Conservation (phyloP, 2,888 invertebrate species). For the Tolmerus cingulatus region DNA sequence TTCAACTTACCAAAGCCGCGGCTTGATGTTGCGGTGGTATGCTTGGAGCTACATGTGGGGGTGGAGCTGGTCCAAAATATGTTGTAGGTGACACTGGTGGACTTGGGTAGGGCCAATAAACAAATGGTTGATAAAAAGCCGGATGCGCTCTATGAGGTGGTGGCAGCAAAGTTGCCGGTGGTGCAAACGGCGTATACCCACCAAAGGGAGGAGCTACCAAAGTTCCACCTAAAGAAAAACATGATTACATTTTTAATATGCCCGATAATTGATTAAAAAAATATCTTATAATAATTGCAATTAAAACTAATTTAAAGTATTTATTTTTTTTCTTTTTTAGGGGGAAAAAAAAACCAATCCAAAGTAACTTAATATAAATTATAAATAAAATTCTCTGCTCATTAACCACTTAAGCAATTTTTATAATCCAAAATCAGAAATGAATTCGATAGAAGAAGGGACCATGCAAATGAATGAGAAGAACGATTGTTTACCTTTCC, state of each 20-base stretch:
- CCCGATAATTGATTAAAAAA: neutral
- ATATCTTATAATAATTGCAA: neutral
- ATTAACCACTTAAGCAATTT: conserved; percentile 9
- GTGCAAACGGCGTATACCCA: conserved; percentile 59
- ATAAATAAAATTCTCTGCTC: neutral
- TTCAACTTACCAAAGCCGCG: conserved; percentile 55
- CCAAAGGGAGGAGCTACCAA: conserved; percentile 66
- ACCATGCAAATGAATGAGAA: conserved; percentile 32
- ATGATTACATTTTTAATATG: neutral
- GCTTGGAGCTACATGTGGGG: conserved; percentile 52
- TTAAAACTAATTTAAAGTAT: neutral
- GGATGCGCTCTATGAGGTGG: conserved; percentile 66
- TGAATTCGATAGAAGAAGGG: neutral
- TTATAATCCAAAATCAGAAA: neutral
- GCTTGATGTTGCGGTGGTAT: conserved; percentile 51
- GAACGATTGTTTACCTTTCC: conserved; percentile 1
- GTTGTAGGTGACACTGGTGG: conserved; percentile 93
- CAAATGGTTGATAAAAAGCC: conserved; percentile 71
- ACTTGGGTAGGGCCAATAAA: conserved; percentile 95
- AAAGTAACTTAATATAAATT: neutral
- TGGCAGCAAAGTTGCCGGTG: conserved; percentile 67
- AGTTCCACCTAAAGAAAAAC: conserved; percentile 65
- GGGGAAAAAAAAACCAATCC: neutral
- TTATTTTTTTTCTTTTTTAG: neutral
- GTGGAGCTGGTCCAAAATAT: conserved; percentile 75